Percentiles rank a stretch among this genome's conserved stretches.
Conservation (phyloP, 2,113 vertebrate genomes). For the Macheiramphus alcinus region DNA sequence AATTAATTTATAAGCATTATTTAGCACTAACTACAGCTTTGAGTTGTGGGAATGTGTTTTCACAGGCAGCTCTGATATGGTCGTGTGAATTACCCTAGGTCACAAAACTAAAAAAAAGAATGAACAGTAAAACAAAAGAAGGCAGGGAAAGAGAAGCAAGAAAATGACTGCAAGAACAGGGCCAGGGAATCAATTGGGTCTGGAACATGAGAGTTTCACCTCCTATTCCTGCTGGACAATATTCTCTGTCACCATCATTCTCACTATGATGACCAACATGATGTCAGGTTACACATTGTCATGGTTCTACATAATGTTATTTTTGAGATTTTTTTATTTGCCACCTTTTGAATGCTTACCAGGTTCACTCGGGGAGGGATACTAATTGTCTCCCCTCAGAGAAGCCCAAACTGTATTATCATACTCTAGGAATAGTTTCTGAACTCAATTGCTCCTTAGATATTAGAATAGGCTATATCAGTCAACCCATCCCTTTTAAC, state of each 20-base stretch:
- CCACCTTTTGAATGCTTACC: background rate
- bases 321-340: background rate
- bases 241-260: background rate
- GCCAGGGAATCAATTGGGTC: background rate
- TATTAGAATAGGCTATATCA: background rate
- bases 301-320: background rate
- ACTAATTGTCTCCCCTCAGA: background rate
- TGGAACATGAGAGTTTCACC: background rate
- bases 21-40: background rate
- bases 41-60: background rate
- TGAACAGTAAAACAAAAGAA: background rate
- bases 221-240: background rate
- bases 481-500: background rate
- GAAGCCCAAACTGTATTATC: background rate
- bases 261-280: background rate
- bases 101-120: background rate
- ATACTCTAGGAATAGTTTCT: background rate
- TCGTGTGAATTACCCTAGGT: background rate
- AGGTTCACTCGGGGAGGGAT: background rate
- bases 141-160: background rate
- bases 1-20: background rate
- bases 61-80: background rate
- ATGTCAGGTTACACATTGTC: background rate
- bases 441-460: background rate
- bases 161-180: background rate